Conservation (phyloP, 2,113 vertebrate species). For the Clarias macrocephalus region DNA sequence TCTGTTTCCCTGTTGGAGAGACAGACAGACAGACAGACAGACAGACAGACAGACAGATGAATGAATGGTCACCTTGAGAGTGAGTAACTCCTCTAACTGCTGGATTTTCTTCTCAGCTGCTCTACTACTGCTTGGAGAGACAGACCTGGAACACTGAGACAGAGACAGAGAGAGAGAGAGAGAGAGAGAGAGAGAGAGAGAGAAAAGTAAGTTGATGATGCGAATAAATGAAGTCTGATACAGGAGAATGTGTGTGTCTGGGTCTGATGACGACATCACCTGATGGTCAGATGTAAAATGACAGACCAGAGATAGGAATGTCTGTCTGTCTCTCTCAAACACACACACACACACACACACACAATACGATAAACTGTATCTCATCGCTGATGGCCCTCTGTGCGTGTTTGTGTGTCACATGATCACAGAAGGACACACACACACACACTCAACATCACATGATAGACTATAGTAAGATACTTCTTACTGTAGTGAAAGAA, state of each 20-base stretch:
- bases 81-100: conserved; percentile 1
- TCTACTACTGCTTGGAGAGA: neutral
- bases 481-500: conserved; percentile 4
- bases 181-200: neutral
- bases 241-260: neutral
- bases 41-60: neutral
- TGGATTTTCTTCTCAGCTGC: neutral
- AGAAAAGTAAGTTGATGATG: neutral
- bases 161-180: neutral
- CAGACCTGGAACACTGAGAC: neutral
- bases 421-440: neutral
- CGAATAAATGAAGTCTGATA: neutral
- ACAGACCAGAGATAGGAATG: neutral
- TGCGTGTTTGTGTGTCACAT: neutral
- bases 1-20: neutral
- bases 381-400: neutral
- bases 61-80: neutral
- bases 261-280: neutral
- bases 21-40: neutral
- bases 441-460: conserved; percentile 1
- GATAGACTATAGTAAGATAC: neutral
- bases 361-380: neutral
- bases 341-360: neutral
- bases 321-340: neutral
- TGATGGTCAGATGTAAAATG: neutral